These are phyloP conservation scores for Morus bassanus DNA, from an alignment of 2,797 vertebrate species.

Conservation along the genomic window DNA sequence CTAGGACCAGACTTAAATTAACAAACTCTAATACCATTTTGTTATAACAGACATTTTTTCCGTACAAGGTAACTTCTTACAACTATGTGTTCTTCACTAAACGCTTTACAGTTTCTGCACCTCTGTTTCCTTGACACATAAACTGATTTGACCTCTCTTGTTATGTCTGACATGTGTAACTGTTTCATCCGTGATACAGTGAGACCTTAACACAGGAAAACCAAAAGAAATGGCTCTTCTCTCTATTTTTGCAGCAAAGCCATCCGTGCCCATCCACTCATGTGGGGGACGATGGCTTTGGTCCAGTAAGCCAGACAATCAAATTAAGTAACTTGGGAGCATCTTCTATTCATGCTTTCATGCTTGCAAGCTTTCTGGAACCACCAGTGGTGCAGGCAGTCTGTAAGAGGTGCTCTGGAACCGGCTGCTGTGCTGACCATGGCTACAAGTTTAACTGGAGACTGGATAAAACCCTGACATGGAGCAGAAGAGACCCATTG, in stretches of 20 bases:
- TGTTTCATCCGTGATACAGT: neutral
- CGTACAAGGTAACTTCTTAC: neutral
- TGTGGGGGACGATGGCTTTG: neutral
- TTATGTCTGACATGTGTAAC: fast-evolving
- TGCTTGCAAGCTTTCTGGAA: neutral
- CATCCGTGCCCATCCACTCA: neutral
- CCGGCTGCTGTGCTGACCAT: neutral
- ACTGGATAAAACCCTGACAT: neutral
- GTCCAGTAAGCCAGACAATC: neutral
- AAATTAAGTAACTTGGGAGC: neutral
- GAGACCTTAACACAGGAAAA: neutral
- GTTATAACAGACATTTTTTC: fast-evolving
- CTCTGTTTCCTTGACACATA: neutral
- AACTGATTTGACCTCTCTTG: neutral
- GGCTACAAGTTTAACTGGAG: neutral
- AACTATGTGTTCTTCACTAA: neutral
- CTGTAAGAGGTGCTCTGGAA: neutral
- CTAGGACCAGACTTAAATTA: neutral
- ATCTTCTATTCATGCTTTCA: neutral
- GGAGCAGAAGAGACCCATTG: neutral
- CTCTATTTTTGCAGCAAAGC: neutral
- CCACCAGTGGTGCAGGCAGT: no score
- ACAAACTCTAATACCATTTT: fast-evolving
- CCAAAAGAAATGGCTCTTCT: neutral
- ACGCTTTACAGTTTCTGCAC: neutral